These are phyloP conservation scores for Macrochelys suwanniensis DNA, from an alignment of 2,797 vertebrate species.

Conservation along the genomic window DNA sequence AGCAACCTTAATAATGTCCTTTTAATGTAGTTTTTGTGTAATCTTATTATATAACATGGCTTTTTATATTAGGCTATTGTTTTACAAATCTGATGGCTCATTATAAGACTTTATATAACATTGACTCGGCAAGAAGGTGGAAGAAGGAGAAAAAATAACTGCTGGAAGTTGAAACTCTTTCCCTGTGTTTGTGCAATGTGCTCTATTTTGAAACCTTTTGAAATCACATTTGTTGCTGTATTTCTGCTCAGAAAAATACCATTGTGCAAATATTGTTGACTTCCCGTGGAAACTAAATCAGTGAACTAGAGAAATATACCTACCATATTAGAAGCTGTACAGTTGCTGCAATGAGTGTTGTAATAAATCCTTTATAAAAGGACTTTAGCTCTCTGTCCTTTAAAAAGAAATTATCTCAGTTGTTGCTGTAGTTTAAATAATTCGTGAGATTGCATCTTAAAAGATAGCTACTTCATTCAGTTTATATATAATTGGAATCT, in stretches of 20 bases:
- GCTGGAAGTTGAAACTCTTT: conserved; percentile 68
- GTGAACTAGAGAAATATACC: conserved; percentile 42
- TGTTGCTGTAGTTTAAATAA: conserved; percentile 4
- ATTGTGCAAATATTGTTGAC: conserved; percentile 73
- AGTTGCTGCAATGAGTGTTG: background rate
- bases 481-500: background rate
- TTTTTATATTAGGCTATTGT: conserved; percentile 19
- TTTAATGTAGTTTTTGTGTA: background rate
- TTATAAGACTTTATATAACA: conserved; percentile 64
- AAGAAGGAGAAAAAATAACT: conserved; percentile 75
- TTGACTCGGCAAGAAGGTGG: conserved; percentile 72
- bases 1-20: background rate
- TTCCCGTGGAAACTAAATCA: conserved; percentile 71
- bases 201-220: conserved; percentile 69
- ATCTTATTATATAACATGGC: background rate
- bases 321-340: conserved; percentile 56
- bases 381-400: background rate
- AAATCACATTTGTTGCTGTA: conserved; percentile 70
- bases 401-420: background rate
- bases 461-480: background rate
- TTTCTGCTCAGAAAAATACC: conserved; percentile 75
- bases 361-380: background rate
- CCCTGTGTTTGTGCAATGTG: conserved; percentile 72
- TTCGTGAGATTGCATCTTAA: conserved; percentile 34
- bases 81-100: conserved; percentile 22